Evolutionary conservation across 2,113 vertebrate genomes (phyloP).

Genomic region (Empidonax alnorum): DNA sequence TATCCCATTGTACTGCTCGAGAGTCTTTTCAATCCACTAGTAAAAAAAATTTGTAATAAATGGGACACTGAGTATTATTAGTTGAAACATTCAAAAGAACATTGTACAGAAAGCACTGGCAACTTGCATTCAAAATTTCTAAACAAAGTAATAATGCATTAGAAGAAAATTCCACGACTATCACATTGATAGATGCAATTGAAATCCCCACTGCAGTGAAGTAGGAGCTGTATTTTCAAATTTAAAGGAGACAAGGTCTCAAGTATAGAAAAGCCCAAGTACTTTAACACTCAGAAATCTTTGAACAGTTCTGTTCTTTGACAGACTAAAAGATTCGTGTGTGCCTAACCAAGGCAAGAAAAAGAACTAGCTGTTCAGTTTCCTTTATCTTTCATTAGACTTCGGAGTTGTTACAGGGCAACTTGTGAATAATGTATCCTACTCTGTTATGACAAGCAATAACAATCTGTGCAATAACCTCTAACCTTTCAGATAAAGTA

Average conservation of each 20-base stretch:
- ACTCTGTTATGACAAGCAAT: background rate
- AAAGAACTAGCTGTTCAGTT: background rate
- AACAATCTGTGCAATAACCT: background rate
- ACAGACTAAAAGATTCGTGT: background rate
- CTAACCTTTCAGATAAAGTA: background rate
- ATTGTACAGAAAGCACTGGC: background rate
- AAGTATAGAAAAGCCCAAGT: background rate
- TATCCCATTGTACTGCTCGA: background rate
- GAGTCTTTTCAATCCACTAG: background rate
- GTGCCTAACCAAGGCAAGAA: background rate
- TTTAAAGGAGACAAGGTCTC: background rate
- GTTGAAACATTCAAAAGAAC: background rate
- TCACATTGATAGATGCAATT: background rate
- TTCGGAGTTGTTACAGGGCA: background rate
- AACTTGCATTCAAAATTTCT: background rate
- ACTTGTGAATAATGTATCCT: background rate
- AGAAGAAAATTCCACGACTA: background rate
- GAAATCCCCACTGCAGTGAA: background rate
- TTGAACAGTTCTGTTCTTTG: background rate
- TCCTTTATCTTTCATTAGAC: background rate
- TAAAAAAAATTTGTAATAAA: background rate
- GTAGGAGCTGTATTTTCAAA: background rate
- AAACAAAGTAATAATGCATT: background rate
- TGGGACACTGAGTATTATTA: background rate
- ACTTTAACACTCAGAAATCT: background rate